Evolutionary conservation across 2,113 vertebrate genomes (phyloP).

Genomic region (Tachuris rubrigastra): DNA sequence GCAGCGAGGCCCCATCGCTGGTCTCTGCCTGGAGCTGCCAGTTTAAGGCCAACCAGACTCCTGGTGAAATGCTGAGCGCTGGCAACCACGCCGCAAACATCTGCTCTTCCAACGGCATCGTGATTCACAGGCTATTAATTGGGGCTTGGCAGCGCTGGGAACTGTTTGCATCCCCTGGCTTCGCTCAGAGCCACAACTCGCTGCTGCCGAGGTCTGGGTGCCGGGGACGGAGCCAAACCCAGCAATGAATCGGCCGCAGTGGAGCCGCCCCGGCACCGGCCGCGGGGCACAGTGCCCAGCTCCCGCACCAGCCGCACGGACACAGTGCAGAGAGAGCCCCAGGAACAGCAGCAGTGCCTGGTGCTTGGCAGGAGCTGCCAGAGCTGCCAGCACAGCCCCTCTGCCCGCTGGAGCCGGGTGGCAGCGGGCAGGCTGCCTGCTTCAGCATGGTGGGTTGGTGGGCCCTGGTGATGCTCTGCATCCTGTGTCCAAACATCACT

Average conservation of each 20-base stretch:
- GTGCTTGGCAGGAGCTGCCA: neutral
- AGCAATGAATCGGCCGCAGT: neutral
- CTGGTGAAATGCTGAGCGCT: neutral
- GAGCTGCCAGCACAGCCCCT: neutral
- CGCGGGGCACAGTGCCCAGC: neutral
- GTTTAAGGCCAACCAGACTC: neutral
- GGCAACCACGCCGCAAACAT: conserved; percentile 23
- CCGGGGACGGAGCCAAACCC: neutral
- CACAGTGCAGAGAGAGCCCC: rapidly evolving
- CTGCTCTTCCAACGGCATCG: conserved; percentile 41
- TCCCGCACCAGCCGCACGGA: neutral
- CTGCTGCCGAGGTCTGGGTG: neutral
- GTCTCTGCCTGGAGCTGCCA: rapidly evolving
- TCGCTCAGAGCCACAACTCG: conserved; percentile 49
- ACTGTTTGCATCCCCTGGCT: conserved; percentile 49
- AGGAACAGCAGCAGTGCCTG: neutral
- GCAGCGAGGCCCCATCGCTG: neutral
- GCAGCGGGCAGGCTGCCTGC: rapidly evolving
- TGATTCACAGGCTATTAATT: conserved; percentile 58
- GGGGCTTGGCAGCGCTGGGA: conserved; percentile 22
- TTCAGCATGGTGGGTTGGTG: neutral
- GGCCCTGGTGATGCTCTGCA: neutral
- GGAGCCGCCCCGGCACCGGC: neutral
- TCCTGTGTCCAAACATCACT: rapidly evolving
- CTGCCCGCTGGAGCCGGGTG: rapidly evolving